Conservation (phyloP, 2,888 invertebrate genomes). For the Drosophila eohydei region DNA sequence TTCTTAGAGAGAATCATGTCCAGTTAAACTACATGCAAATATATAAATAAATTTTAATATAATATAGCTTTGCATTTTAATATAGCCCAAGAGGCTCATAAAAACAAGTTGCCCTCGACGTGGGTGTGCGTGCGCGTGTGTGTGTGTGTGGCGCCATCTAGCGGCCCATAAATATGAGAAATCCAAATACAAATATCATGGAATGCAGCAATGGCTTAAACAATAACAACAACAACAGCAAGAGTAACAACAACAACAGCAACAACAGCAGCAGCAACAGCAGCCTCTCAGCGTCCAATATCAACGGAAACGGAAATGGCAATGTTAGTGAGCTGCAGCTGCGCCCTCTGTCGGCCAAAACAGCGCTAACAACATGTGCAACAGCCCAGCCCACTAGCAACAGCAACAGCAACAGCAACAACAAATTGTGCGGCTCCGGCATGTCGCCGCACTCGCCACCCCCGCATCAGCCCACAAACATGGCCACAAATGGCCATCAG, state of each 20-base stretch:
- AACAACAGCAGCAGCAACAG: conserved; percentile 28
- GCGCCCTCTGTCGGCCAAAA: conserved; percentile 62
- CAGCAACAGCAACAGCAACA: conserved; percentile 39
- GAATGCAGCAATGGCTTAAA: conserved; percentile 72
- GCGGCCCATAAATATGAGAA: conserved; percentile 80
- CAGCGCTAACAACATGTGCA: conserved; percentile 54
- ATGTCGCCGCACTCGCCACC: conserved; percentile 60
- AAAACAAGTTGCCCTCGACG: conserved; percentile 53
- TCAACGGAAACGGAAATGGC: conserved; percentile 81
- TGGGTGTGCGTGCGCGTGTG: conserved; percentile 17
- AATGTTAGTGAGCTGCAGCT: conserved; percentile 70
- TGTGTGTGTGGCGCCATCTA: conserved; percentile 67
- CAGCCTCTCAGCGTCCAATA: conserved; percentile 61
- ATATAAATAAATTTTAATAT: conserved; percentile 36
- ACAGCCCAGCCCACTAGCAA: conserved; percentile 41
- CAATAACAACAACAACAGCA: conserved; percentile 55
- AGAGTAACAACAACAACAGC: conserved; percentile 35
- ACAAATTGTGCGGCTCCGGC: conserved; percentile 46
- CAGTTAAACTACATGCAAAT: conserved; percentile 12
- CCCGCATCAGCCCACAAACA: conserved; percentile 67
- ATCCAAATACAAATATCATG: conserved; percentile 79
- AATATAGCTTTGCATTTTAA: conserved; percentile 61
- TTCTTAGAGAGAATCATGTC: conserved; percentile 46
- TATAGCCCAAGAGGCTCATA: conserved; percentile 72
- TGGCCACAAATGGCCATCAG: conserved; percentile 78